Evolutionary conservation across 2,113 vertebrate species (phyloP).

Genomic region (Peromyscus polionotus): DNA sequence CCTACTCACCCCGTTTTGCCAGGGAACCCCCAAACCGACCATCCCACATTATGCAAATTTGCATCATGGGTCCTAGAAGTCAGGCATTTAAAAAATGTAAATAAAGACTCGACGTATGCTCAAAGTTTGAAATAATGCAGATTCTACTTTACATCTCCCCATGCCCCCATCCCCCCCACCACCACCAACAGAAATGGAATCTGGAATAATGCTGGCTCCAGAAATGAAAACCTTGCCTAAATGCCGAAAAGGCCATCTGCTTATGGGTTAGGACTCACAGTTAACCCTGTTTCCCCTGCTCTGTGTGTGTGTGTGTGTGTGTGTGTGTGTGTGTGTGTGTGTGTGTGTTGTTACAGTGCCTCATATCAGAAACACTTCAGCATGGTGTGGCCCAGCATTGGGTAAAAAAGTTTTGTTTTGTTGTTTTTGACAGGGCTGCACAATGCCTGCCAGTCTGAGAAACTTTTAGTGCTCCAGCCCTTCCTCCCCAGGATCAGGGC

Average conservation of each 20-base stretch:
- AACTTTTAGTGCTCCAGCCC: not conserved
- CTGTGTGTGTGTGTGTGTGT: not conserved
- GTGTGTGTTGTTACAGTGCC: not conserved
- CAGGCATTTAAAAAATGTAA: not conserved
- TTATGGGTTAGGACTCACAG: not conserved
- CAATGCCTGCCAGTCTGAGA: too few species aligned
- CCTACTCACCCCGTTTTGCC: not conserved
- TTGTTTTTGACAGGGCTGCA: not conserved
- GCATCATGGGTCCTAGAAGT: constrained; percentile 33
- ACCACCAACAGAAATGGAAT: constrained; percentile 7
- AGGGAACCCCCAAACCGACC: accelerated
- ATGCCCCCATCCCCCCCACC: not conserved
- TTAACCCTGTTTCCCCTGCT: not conserved
- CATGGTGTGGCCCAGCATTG: not conserved
- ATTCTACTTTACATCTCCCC: constrained; percentile 41
- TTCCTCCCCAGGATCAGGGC: not conserved
- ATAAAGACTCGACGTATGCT: constrained; percentile 23
- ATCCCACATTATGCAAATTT: constrained; percentile 20
- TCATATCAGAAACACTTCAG: not conserved
- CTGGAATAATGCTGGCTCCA: constrained; percentile 54
- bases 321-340: not conserved
- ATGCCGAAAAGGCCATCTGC: not conserved
- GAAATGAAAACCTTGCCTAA: constrained; percentile 42
- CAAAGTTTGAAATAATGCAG: constrained; percentile 51
- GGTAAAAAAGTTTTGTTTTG: not conserved